Conservation (phyloP, 1,140 invertebrate genomes). For the Proctacanthus coquilletti region DNA sequence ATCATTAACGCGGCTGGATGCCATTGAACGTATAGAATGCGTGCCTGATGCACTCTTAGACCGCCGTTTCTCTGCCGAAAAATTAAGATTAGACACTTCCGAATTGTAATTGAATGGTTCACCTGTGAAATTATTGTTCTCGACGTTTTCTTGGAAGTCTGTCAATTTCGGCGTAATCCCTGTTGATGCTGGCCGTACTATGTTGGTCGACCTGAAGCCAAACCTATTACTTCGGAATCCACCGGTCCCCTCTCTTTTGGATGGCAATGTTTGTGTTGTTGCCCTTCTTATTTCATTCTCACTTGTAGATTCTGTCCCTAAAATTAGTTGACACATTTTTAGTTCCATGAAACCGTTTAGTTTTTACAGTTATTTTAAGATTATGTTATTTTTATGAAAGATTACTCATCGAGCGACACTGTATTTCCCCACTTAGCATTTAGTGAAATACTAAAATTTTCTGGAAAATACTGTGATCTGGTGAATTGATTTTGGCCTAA, state of each 20-base stretch:
- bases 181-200: constrained; percentile 21
- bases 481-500: too few relatives aligned
- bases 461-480: too few relatives aligned
- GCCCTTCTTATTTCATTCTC: background rate
- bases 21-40: background rate
- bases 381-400: too few relatives aligned
- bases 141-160: constrained; percentile 13
- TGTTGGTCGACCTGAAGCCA: constrained; percentile 19
- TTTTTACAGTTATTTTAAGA: too few relatives aligned
- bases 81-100: background rate
- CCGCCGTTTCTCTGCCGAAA: constrained; percentile 23
- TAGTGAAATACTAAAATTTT: too few relatives aligned
- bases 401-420: too few relatives aligned
- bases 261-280: background rate
- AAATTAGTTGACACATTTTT: constrained; percentile 2
- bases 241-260: background rate
- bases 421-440: too few relatives aligned
- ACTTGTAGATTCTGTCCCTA: background rate
- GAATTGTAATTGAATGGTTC: background rate
- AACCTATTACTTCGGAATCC: constrained; percentile 19
- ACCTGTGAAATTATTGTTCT: constrained; percentile 10
- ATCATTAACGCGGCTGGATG: constrained; percentile 6
- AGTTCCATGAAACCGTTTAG: too few relatives aligned
- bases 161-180: constrained; percentile 10
- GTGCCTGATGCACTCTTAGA: constrained; percentile 23